phyloP scores from a whole-genome alignment of 2,797 vertebrate genomes.

The Paramormyrops hopkinsi region DNA sequence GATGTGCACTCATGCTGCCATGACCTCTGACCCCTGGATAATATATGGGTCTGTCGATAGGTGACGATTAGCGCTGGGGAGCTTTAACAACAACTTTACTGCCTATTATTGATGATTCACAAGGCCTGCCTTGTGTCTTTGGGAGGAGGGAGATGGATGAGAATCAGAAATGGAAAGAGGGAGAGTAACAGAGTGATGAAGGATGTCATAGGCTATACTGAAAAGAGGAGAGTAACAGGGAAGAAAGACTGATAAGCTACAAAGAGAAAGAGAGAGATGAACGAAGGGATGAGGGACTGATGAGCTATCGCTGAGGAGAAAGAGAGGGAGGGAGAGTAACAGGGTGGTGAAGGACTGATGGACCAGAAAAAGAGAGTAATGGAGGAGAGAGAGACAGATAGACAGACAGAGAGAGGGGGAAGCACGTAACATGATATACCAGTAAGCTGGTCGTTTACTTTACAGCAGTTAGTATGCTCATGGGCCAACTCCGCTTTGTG shows the following conservation, averaged over 20 bases:
- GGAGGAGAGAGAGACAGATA: background rate
- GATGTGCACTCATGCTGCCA: background rate
- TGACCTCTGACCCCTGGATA: conserved; percentile 8
- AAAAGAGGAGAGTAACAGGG: background rate
- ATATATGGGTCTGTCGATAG: conserved; percentile 15
- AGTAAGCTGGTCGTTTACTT: background rate
- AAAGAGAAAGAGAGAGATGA: background rate
- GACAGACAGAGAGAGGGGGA: background rate
- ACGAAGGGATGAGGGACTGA: background rate
- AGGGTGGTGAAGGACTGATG: background rate
- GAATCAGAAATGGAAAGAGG: background rate
- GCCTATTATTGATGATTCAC: conserved; percentile 14
- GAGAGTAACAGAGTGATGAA: background rate
- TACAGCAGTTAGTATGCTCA: background rate
- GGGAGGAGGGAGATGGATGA: background rate
- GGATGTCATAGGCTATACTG: background rate
- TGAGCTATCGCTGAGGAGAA: background rate
- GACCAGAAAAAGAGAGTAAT: background rate
- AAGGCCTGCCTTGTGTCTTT: background rate
- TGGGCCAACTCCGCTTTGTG: background rate
- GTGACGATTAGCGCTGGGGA: conserved; percentile 12
- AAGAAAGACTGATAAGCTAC: background rate
- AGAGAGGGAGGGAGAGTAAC: background rate
- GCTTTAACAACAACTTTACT: conserved; percentile 6
- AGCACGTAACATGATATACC: background rate